phyloP scores from a whole-genome alignment of 2,888 invertebrate genomes.

The Molorchus minor region DNA sequence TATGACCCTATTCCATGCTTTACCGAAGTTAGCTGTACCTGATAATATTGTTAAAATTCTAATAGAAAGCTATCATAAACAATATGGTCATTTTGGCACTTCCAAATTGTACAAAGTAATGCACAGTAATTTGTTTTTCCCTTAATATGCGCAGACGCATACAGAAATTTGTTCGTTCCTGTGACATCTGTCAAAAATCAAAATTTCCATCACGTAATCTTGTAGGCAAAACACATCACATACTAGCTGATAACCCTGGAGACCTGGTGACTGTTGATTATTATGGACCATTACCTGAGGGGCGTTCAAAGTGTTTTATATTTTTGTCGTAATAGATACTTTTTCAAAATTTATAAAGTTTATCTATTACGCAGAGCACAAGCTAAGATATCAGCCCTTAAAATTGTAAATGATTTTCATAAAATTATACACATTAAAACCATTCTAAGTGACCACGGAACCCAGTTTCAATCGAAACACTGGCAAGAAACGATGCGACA shows the following conservation, averaged over 20 bases:
- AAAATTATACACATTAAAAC: slow-evolving; percentile 11
- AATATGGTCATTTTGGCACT: slow-evolving; percentile 26
- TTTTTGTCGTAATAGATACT: too few species aligned
- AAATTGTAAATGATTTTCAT: slow-evolving; percentile 16
- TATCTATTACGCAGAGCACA: slow-evolving; percentile 32
- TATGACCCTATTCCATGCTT: too few species aligned
- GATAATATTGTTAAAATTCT: too few species aligned
- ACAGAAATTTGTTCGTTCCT: background rate
- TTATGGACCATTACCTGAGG: slow-evolving; percentile 36
- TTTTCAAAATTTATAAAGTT: too few species aligned
- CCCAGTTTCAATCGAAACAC: slow-evolving; percentile 37
- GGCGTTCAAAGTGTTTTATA: slow-evolving; percentile 18
- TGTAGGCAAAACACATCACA: background rate
- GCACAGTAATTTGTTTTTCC: background rate
- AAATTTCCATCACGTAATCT: slow-evolving; percentile 18
- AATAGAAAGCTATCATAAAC: slow-evolving; percentile 21
- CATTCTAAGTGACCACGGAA: slow-evolving; percentile 36
- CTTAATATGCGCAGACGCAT: slow-evolving; percentile 15
- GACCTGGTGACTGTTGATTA: slow-evolving; percentile 35
- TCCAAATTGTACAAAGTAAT: slow-evolving; percentile 15
- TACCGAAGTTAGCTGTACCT: too few species aligned
- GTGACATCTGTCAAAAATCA: too few species aligned
- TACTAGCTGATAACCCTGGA: slow-evolving; percentile 1
- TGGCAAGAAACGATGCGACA: slow-evolving; percentile 27
- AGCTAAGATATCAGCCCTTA: slow-evolving; percentile 14